A percentile compares a stretch with the other conserved stretches of the same genome.
These are phyloP conservation scores for Chrysopa pallens DNA, from an alignment of 1,140 invertebrate genomes.

Conservation along the genomic window DNA sequence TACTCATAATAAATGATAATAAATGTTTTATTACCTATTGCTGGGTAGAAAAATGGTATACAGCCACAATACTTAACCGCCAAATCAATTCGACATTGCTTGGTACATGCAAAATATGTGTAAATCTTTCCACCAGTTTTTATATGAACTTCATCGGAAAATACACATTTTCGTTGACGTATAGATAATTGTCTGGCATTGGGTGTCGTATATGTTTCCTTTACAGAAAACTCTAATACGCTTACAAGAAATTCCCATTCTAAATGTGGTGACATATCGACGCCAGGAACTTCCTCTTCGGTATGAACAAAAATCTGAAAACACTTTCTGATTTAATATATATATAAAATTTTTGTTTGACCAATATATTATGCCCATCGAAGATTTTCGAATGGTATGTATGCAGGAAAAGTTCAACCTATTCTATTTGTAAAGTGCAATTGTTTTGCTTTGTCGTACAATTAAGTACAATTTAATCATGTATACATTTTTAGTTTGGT, in stretches of 20 bases:
- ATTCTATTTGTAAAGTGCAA: too few species aligned
- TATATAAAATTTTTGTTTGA: too few species aligned
- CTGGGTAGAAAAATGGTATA: slow-evolving; percentile 44
- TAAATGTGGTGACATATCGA: slow-evolving; percentile 43
- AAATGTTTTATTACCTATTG: slow-evolving; percentile 18
- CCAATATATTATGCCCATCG: too few species aligned
- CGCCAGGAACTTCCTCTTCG: slow-evolving; percentile 41
- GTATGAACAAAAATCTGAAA: slow-evolving; percentile 43
- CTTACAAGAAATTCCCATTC: slow-evolving; percentile 42
- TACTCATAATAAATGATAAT: background rate
- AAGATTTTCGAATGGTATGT: too few species aligned
- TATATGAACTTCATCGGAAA: slow-evolving; percentile 38
- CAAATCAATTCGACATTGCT: slow-evolving; percentile 43
- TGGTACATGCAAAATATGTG: slow-evolving; percentile 47
- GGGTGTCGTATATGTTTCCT: slow-evolving; percentile 51
- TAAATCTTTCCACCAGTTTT: slow-evolving; percentile 33
- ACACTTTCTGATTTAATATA: too few species aligned
- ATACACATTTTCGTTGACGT: slow-evolving; percentile 44
- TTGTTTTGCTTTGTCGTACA: too few species aligned
- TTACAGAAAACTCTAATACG: slow-evolving; percentile 43
- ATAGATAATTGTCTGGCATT: slow-evolving; percentile 45
- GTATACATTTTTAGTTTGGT: too few species aligned
- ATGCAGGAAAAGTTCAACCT: too few species aligned
- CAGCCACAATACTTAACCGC: slow-evolving; percentile 38
- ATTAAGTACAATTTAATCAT: too few species aligned